These are phyloP conservation scores for Coreoperca whiteheadi DNA, from an alignment of 2,113 vertebrate species.

Conservation along the genomic window DNA sequence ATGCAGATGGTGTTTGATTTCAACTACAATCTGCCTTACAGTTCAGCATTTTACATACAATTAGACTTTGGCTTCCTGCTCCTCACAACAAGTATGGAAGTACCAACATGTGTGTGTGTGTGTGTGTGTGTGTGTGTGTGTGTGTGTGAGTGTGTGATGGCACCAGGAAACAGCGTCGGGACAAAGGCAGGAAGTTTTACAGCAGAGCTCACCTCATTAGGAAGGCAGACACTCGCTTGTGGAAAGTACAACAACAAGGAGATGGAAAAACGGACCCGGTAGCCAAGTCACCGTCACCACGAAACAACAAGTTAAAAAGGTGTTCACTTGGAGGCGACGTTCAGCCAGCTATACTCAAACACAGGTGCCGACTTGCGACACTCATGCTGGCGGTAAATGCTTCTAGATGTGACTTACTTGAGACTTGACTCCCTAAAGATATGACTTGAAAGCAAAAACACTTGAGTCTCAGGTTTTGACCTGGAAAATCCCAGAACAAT, in stretches of 20 bases:
- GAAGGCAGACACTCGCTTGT: conserved; percentile 32
- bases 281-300: not conserved
- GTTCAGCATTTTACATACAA: not conserved
- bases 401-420: not conserved
- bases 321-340: not conserved
- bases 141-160: conserved; percentile 49
- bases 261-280: conserved; percentile 44
- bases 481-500: not conserved
- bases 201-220: conserved; percentile 61
- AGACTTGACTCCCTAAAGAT: not conserved
- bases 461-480: not conserved
- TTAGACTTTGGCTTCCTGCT: not conserved
- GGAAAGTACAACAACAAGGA: conserved; percentile 60
- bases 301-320: not conserved
- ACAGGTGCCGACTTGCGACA: too few species aligned
- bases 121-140: too few species aligned
- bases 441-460: too few species aligned
- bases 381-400: too few species aligned
- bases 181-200: conserved; percentile 85
- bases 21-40: not conserved
- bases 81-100: not conserved
- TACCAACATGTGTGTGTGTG: not conserved
- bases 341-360: too few species aligned
- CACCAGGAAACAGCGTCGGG: conserved; percentile 70
- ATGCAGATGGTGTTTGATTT: not conserved